Percentiles rank a stretch among this genome's conserved stretches.
phyloP scores from a whole-genome alignment of 2,113 vertebrate species.

The Aplodontia rufa region DNA sequence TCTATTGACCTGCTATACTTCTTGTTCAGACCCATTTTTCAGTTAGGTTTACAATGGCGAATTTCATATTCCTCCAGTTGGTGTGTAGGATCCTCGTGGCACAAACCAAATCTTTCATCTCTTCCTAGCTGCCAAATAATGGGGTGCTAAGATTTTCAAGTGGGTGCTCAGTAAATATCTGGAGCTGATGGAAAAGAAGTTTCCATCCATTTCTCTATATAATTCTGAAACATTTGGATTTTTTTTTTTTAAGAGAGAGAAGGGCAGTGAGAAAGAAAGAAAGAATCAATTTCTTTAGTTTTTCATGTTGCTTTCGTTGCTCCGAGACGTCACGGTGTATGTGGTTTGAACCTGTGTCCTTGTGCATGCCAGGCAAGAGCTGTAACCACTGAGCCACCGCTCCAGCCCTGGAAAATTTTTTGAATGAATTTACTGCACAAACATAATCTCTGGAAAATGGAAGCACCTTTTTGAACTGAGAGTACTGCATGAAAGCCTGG shows the following conservation, averaged over 20 bases:
- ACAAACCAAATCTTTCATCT: not conserved
- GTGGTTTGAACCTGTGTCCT: no score
- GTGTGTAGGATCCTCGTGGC: not conserved
- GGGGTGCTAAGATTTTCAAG: not conserved
- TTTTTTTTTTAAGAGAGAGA: no score
- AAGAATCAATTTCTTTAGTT: no score
- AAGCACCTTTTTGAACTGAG: not conserved
- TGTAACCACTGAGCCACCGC: no score
- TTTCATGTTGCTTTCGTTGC: no score
- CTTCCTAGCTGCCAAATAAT: not conserved
- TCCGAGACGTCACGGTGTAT: no score
- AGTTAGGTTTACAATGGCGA: not conserved
- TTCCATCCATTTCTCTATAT: not conserved
- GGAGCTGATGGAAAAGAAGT: not conserved
- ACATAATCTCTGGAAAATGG: not conserved
- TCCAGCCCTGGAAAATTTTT: not conserved
- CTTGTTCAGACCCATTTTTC: not conserved
- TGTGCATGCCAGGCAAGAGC: no score
- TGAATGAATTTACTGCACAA: not conserved
- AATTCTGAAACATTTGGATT: constrained; percentile 13
- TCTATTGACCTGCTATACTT: not conserved
- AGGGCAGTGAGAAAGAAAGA: no score
- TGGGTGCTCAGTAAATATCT: not conserved
- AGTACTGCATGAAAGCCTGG: not conserved
- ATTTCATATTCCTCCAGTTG: not conserved